Conservation (phyloP, 1,140 invertebrate genomes). For the Apocrypta bakeri region DNA sequence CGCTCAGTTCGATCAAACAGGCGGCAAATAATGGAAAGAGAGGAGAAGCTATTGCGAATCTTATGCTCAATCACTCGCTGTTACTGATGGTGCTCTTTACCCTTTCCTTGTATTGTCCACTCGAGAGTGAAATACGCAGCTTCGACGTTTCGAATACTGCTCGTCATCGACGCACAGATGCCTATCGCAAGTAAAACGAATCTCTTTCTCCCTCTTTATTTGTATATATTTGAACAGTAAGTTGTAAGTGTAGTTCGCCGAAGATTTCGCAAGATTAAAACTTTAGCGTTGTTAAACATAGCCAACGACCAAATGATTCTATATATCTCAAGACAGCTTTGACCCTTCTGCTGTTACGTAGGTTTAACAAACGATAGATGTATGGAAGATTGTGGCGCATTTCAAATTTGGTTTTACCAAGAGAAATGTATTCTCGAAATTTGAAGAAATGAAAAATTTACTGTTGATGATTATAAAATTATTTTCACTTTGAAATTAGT, state of each 20-base stretch:
- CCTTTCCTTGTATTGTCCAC: background rate
- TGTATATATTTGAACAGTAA: background rate
- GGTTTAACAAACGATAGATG: too few species aligned
- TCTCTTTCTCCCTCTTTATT: background rate
- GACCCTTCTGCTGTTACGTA: background rate
- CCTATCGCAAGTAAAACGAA: background rate
- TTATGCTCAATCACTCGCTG: background rate
- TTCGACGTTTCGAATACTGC: background rate
- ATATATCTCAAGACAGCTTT: background rate
- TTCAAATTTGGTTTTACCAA: background rate
- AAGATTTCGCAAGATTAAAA: background rate
- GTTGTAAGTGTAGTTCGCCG: background rate
- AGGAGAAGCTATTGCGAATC: background rate
- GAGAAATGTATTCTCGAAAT: too few species aligned
- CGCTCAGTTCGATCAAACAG: background rate
- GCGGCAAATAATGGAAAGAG: background rate
- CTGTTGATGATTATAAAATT: too few species aligned
- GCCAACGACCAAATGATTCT: constrained; percentile 26
- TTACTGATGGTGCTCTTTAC: background rate
- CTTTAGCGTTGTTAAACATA: background rate
- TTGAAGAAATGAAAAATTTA: too few species aligned
- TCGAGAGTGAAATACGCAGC: background rate
- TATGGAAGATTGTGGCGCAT: background rate
- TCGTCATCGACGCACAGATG: background rate
- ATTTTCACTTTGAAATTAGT: too few species aligned